phyloP scores from a whole-genome alignment of 2,113 vertebrate species.

The Terrapene triunguis region DNA sequence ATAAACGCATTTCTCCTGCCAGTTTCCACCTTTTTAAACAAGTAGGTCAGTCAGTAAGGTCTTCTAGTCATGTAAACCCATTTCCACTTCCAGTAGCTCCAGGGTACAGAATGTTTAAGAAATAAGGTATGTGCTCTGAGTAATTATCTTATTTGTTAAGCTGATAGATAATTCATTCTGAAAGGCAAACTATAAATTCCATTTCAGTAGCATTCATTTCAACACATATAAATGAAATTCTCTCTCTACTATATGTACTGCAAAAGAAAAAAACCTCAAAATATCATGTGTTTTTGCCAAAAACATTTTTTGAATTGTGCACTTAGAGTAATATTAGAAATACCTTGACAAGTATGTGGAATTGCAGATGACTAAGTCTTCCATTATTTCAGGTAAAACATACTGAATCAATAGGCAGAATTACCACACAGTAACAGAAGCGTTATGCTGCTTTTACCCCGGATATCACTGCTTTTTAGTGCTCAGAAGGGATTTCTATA shows the following conservation, averaged over 20 bases:
- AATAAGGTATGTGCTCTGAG: not conserved
- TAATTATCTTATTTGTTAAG: not conserved
- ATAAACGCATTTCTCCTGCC: not conserved
- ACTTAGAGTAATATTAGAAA: not conserved
- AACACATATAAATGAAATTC: not conserved
- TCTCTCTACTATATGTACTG: not conserved
- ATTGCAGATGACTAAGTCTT: not conserved
- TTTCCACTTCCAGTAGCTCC: not conserved
- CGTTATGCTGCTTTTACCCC: not conserved
- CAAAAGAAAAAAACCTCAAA: not conserved
- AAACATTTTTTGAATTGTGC: not conserved
- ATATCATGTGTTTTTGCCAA: not conserved
- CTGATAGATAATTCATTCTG: not conserved
- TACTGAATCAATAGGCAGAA: not conserved
- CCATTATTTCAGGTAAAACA: not conserved
- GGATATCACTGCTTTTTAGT: not conserved
- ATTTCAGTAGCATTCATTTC: not conserved
- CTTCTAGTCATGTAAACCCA: not conserved
- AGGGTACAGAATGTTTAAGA: not conserved
- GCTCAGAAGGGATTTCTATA: not conserved
- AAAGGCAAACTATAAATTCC: not conserved
- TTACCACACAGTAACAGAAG: not conserved
- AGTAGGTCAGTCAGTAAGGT: not conserved
- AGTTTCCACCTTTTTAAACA: not conserved
- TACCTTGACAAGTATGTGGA: not conserved